phyloP scores from a whole-genome alignment of 2,888 invertebrate genomes.

The Vanessa cardui region DNA sequence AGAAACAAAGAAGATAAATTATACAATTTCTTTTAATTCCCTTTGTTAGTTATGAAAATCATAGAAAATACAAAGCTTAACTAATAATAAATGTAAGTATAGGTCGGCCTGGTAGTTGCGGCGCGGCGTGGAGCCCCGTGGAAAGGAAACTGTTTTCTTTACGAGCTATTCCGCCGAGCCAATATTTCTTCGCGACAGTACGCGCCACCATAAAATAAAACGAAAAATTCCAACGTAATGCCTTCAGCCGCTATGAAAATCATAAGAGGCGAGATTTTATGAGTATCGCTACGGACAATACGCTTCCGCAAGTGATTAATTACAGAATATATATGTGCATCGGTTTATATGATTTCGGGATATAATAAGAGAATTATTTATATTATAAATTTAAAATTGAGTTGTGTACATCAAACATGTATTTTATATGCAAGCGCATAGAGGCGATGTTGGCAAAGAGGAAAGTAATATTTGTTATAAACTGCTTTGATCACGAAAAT shows the following conservation, averaged over 20 bases:
- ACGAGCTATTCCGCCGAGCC: slow-evolving; percentile 82
- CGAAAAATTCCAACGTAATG: slow-evolving; percentile 80
- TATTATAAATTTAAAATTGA: too few species aligned
- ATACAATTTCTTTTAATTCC: neutral
- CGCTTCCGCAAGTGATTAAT: slow-evolving; percentile 72
- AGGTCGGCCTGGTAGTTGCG: slow-evolving; percentile 64
- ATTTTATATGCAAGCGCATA: too few species aligned
- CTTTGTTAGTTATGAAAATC: neutral
- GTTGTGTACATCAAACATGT: too few species aligned
- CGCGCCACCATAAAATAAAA: slow-evolving; percentile 82
- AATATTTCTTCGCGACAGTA: slow-evolving; percentile 83
- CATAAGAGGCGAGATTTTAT: slow-evolving; percentile 80
- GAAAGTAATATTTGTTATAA: too few species aligned
- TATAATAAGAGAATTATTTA: neutral
- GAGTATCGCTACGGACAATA: slow-evolving; percentile 64
- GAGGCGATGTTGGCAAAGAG: too few species aligned
- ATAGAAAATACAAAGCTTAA: slow-evolving; percentile 41
- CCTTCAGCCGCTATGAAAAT: slow-evolving; percentile 76
- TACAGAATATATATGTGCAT: slow-evolving; percentile 46
- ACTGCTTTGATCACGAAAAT: too few species aligned
- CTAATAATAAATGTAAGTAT: slow-evolving; percentile 65
- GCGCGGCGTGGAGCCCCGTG: slow-evolving; percentile 78
- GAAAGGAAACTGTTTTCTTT: slow-evolving; percentile 80
- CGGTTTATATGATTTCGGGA: slow-evolving; percentile 12
- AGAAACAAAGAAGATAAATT: too few species aligned